These are phyloP conservation scores for Eurytoma adleriae DNA, from an alignment of 2,888 invertebrate genomes.

Conservation along the genomic window DNA sequence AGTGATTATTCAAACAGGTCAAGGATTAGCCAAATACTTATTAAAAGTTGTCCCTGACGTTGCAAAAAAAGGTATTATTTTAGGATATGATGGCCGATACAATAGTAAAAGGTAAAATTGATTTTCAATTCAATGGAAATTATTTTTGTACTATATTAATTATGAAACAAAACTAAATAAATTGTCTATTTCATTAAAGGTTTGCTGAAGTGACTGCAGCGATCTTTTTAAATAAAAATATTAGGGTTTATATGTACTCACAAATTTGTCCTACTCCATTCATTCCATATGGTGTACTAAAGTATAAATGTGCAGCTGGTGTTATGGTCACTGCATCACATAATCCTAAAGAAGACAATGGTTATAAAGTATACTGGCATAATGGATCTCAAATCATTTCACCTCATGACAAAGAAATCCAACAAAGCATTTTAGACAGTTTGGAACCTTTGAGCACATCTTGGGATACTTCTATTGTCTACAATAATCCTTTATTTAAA, in stretches of 20 bases:
- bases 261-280: slow-evolving; percentile 94
- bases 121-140: slow-evolving; percentile 59
- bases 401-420: slow-evolving; percentile 93
- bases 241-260: slow-evolving; percentile 89
- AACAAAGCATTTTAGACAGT: slow-evolving; percentile 86
- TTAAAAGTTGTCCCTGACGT: slow-evolving; percentile 79
- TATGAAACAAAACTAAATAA: not conserved
- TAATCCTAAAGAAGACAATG: slow-evolving; percentile 96
- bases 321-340: slow-evolving; percentile 98
- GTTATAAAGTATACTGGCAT: slow-evolving; percentile 97
- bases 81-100: slow-evolving; percentile 95
- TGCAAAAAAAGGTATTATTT: slow-evolving; percentile 84
- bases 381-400: slow-evolving; percentile 97
- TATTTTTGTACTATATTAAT: not conserved
- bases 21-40: slow-evolving; percentile 90
- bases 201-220: slow-evolving; percentile 93
- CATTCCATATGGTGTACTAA: slow-evolving; percentile 89
- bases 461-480: slow-evolving; percentile 85
- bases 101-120: slow-evolving; percentile 88
- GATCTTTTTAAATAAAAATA: slow-evolving; percentile 86
- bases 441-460: slow-evolving; percentile 86
- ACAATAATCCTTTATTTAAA: slow-evolving; percentile 78
- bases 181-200: slow-evolving; percentile 75
- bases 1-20: slow-evolving; percentile 94
- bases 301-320: slow-evolving; percentile 87